Conservation (phyloP, 2,888 invertebrate species). For the Alentia gelatinosa region DNA sequence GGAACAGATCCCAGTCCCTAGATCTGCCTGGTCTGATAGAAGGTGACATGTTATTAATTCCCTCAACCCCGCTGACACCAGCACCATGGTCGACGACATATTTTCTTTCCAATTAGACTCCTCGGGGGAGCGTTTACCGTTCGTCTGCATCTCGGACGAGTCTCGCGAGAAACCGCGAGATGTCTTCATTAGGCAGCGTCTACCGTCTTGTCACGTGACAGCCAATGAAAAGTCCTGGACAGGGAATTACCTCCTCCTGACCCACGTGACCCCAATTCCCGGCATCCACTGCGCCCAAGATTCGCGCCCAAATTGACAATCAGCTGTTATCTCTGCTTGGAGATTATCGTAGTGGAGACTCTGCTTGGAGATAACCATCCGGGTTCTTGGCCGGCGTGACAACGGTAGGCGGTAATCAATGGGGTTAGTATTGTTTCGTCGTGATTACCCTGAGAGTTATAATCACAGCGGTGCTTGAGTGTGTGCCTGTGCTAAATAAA, state of each 20-base stretch:
- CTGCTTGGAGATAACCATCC: not conserved
- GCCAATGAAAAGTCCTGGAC: not conserved
- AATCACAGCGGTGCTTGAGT: not conserved
- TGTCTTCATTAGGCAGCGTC: not conserved
- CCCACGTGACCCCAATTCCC: not conserved
- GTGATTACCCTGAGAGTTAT: not conserved
- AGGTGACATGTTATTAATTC: not conserved
- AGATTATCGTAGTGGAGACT: not conserved
- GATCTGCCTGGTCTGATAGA: not conserved
- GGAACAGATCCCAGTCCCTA: too few species aligned
- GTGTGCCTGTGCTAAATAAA: not conserved
- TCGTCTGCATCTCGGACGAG: not conserved
- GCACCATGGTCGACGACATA: not conserved
- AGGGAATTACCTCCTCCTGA: slow-evolving; percentile 7
- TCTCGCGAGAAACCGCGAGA: not conserved
- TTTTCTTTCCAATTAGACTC: not conserved
- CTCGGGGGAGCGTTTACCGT: not conserved
- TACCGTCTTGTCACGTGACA: not conserved
- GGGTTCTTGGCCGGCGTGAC: not conserved
- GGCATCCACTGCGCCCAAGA: not conserved
- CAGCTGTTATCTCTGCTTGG: slow-evolving; percentile 1
- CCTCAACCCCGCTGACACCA: not conserved
- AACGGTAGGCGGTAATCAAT: not conserved
- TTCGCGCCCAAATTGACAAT: not conserved
- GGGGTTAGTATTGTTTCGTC: not conserved